Base-by-base conservation (phyloP, 2,797 vertebrate species). In the Xerus rutilus region DNA sequence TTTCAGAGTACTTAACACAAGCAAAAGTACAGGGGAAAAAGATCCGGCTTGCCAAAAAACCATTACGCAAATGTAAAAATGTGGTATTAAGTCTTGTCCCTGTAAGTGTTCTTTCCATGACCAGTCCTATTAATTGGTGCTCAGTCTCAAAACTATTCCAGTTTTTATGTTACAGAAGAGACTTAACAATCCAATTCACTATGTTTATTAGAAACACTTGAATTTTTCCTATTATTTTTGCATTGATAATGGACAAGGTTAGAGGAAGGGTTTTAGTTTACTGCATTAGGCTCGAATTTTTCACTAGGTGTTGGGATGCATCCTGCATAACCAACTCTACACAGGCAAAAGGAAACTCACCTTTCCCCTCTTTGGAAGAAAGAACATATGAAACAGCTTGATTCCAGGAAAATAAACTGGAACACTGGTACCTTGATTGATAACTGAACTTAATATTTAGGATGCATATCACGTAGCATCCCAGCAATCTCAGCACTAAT, bases 91-190 rank as follows among this genome's bases (percentile, higher is more conserved):
- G 57, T 87, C 88, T 90, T 91, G 28, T 52, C 83, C 91, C 14
- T 23, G 5, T 70, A 15, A 85, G 35, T 88, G 52, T 69, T 96
- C 81, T 96, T 94, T 96, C 89, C 49, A 54, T 79, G 76, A 83
- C 78, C 79, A 87, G 57, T 49, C 35, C 52, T 76, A 72, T 86
- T 85, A 70, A 95, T 69, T 87, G 65, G 72, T 77, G 84, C 54
- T 76, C 30, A 28, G 18, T 47, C 89, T 89, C 32, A 78, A 85
- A 93, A 94, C 35, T 64, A 52, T 76, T 93, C 91, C 54, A 47
- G 54, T 13, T 95, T 92, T 94, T 94, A 59, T 86, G 45, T 82
- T 86, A 82, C n/a, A n/a, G 30, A 78, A 96, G 32, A 89, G 82
- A 81, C 17, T 57, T 43, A 57, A 78, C 54, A 86, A 47, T 87